Base-by-base conservation (phyloP, 2,888 invertebrate species). In the Dysmachus trigonus region DNA sequence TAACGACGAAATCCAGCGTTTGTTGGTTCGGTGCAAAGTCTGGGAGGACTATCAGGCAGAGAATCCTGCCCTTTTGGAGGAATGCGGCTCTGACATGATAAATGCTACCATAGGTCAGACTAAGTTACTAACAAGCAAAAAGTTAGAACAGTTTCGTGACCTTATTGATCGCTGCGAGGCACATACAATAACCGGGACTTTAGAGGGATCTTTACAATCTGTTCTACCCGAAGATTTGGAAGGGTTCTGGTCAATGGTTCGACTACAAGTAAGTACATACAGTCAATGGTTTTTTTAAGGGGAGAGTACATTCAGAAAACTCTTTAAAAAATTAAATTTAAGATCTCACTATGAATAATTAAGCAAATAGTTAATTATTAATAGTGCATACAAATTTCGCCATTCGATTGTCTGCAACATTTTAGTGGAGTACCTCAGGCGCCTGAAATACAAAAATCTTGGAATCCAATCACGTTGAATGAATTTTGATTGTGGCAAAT, bases 21-120 rank as follows among this genome's bases (percentile, higher is more conserved):
- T 95, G 1, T 90, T 91, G 27, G 89, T 88, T 0, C 86, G 93
- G 0, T 94, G 94, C 85, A 87, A 90, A 0, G 88, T 90, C 30
- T 95, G 95, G 95, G 90, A 91, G 1, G 81, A 79, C 0, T 93
- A 93, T 85, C 91, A 91, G 88, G 88, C 22, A 1, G 86, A 89
- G 4, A 88, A 91, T 84, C 87, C 89, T n/a, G 86, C 89, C 10
- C 87, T 89, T 2, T 90, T 93, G 0, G 93, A 93, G 87, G 88
- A 89, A 73, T 89, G 89, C 1, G 89, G 89, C 0, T 90, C 90
- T 4, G 93, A 94, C 88, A 92, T 93, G 90, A 94, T 97, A 27
- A 93, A 95, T 89, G 94, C 95, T 33, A 94, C 95, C 0, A 93
- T 95, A 86, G 96, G 97, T 0, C 96, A 96, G 91, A 95, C 96